phyloP scores from a whole-genome alignment of 2,797 vertebrate species.

The Tenualosa ilisha region DNA sequence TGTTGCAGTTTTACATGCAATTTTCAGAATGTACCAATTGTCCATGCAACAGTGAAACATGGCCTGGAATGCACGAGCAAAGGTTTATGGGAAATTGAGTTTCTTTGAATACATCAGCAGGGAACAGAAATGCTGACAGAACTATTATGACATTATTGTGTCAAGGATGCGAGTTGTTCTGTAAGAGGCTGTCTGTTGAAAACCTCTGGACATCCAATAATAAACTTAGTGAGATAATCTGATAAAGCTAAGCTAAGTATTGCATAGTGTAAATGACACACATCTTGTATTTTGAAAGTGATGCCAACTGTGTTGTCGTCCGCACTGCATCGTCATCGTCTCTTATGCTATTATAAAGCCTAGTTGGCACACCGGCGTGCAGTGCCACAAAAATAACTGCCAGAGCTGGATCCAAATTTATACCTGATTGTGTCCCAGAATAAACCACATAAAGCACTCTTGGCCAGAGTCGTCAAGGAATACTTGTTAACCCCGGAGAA shows the following conservation, averaged over 20 bases:
- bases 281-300: background rate
- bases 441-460: background rate
- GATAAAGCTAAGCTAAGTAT: too few relatives aligned
- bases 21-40: background rate
- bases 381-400: background rate
- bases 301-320: background rate
- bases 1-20: background rate
- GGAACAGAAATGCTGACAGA: background rate
- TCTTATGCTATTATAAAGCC: background rate
- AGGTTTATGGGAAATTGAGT: background rate
- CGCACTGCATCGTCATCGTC: background rate
- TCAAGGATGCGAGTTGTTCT: too few relatives aligned
- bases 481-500: background rate
- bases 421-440: slow-evolving; percentile 10
- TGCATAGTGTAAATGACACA: background rate
- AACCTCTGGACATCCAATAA: too few relatives aligned
- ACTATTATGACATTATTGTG: too few relatives aligned
- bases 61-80: background rate
- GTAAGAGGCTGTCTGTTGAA: too few relatives aligned
- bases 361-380: background rate
- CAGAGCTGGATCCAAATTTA: background rate
- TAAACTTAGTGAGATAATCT: too few relatives aligned
- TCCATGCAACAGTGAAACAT: background rate
- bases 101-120: background rate
- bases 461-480: background rate